Evolutionary conservation across 2,797 vertebrate genomes (phyloP).

Genomic region (Anguilla pacifica): DNA sequence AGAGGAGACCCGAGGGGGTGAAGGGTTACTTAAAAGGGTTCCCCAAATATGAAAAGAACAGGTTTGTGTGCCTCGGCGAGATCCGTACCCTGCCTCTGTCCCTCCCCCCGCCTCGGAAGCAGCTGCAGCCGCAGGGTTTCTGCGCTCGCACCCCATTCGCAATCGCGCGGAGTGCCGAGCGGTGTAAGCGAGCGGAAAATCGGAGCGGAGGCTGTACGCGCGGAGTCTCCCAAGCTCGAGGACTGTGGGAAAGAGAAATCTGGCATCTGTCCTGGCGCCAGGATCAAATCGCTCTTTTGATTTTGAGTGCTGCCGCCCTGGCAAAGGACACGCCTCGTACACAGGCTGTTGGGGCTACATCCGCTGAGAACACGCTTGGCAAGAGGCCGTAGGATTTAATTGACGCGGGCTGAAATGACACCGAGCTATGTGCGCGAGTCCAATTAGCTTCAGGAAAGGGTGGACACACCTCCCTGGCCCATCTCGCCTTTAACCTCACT

Average conservation of each 20-base stretch:
- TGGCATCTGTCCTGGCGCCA: slow-evolving; percentile 20
- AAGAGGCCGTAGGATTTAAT: neutral
- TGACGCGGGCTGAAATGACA: neutral
- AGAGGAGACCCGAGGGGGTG: slow-evolving; percentile 26
- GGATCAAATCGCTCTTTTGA: neutral
- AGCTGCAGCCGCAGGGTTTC: slow-evolving; percentile 13
- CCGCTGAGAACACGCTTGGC: neutral
- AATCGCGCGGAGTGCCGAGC: slow-evolving; percentile 35
- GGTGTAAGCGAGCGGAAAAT: neutral
- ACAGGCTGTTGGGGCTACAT: neutral
- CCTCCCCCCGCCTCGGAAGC: neutral
- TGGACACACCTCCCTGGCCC: neutral
- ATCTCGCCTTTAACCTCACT: neutral
- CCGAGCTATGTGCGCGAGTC: neutral
- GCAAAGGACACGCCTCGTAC: neutral
- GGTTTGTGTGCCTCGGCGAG: neutral
- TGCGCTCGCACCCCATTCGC: slow-evolving; percentile 30
- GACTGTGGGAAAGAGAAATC: slow-evolving; percentile 13
- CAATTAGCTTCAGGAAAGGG: neutral
- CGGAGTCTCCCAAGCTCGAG: neutral
- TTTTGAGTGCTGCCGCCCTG: neutral
- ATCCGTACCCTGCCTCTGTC: neutral
- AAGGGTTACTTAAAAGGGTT: neutral
- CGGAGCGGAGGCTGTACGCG: neutral
- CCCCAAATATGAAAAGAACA: slow-evolving; percentile 19